Evolutionary conservation across 2,113 vertebrate species (phyloP), one percentile per base, ranked within the genome.

Genomic region (Todiramphus chloris): DNA sequence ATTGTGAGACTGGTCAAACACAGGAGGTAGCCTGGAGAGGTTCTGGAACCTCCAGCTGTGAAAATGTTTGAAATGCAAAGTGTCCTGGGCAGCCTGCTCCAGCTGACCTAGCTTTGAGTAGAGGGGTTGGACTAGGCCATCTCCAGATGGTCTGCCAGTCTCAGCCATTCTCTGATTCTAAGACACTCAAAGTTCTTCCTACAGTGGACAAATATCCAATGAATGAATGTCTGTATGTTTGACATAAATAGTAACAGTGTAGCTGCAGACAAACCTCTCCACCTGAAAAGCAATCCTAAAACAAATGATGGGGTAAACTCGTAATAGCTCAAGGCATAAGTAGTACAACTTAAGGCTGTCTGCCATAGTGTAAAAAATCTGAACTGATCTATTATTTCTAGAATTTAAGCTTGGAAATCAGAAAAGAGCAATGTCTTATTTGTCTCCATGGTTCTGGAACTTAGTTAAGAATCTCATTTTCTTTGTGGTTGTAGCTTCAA

Each of bases 1-100:
- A 17, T 10, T 62, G 17, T 44, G 31, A 35, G 37, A 15, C 9
- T 48, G 13, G 13, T 16, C 1, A 0, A 35, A 46, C 20, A 24
- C 41, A 53, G 37, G 27, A 67, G 58, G 27, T 27, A 53, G 23
- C 33, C 44, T 0, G 0, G 13, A 83, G 16, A 31, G 5, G 19
- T 74, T 56, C 33, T 62, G 56, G 12, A 48, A 23, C 23, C 13
- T 75, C 13, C 27, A 48, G 24, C 4, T 25, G 1, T 8, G 17
- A 51, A 79, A 55, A 53, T 30, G 5, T 50, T 75, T 20, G 17
- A 70, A 70, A 60, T 5, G 5, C 50, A 62, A 43, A 33, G 5
- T 11, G 17, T 70, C 11, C 76, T 23, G 24, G 60, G 17, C 15
- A 85, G 21, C n/a, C 50, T 77, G 30, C 11, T 70, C n/a, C 37